These are phyloP conservation scores for Eclectus roratus DNA, from an alignment of 2,113 vertebrate species.

Conservation along the genomic window DNA sequence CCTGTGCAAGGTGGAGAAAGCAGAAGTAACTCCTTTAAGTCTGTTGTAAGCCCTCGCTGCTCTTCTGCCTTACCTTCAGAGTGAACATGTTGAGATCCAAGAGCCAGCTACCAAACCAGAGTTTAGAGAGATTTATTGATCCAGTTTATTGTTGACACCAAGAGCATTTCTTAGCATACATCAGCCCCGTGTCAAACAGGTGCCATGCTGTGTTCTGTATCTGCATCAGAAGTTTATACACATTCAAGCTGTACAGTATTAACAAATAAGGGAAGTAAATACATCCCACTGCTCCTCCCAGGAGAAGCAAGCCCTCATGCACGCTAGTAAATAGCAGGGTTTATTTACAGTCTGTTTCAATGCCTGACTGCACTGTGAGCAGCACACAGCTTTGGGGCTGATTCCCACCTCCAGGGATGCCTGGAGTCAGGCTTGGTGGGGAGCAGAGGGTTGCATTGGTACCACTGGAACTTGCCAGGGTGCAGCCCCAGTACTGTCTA, in stretches of 20 bases:
- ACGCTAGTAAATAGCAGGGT: neutral
- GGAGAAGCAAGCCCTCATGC: conserved; percentile 30
- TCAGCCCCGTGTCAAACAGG: conserved; percentile 20
- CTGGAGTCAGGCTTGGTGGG: neutral
- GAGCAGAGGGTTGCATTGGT: neutral
- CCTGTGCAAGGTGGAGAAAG: neutral
- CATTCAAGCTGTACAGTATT: conserved; percentile 38
- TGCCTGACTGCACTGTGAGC: neutral
- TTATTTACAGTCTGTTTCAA: conserved; percentile 14
- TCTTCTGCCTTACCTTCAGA: neutral
- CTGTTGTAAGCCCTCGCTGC: neutral
- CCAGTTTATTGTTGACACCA: conserved; percentile 31
- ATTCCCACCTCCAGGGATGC: neutral
- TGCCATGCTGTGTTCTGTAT: conserved; percentile 14
- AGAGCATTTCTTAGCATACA: conserved; percentile 26
- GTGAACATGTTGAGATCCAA: neutral
- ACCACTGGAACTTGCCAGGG: neutral
- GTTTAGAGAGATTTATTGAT: conserved; percentile 67
- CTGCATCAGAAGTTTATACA: conserved; percentile 50
- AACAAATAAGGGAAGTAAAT: neutral
- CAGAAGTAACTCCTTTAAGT: neutral
- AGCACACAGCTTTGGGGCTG: neutral
- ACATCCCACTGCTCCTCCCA: neutral
- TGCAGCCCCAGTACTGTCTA: neutral
- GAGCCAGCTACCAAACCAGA: neutral